Base-by-base conservation (phyloP, 1,140 invertebrate species). In the Heliconius hermathena region DNA sequence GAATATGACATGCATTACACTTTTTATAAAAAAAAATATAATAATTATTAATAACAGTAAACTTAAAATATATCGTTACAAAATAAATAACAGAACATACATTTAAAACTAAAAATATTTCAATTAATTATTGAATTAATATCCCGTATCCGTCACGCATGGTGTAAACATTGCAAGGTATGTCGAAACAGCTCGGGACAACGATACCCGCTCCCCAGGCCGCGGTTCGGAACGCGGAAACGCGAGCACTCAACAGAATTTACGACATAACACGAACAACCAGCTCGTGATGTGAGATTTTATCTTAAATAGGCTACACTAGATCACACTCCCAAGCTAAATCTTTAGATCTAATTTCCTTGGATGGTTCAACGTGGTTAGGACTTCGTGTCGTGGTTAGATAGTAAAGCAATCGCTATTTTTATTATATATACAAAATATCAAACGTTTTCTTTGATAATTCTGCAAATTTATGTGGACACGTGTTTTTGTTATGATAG, bases 281-380 rank as follows among this genome's bases (percentile, higher is more conserved):
- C 81, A 71, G 81, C 81, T 87, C 87, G 84, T 89, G 88, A 85
- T 81, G 80, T 71, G 74, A 87, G 87, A 89, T 89, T 82, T 83
- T 82, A 89, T 89, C 85, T 72, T 54, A n/a, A 77, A 74, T 74
- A 76, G 73, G 79, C 54, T 57, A 79, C 78, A 79, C 75, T 49
- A 74, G 75, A 77, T 81, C 79, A 81, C 79, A 81, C 75, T 81
- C 54, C 38, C 71, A 26, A 76, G 66, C 38, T 79, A 70, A 72
- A 54, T 66, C 54, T 57, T 57, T 57, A 22, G 54, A 57, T 57
- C 54, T 57, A 57, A 57, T 22, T 18, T n/a, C 20, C n/a, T 20
- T 1, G n/a, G 54, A 22, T 22, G 0, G 54, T 11, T 22, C 22
- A 9, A 57, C 54, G n/a, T 57, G n/a, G 9, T 57, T 22, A n/a